These are phyloP conservation scores for Danio choprae DNA, from an alignment of 2,797 vertebrate species.

Conservation along the genomic window DNA sequence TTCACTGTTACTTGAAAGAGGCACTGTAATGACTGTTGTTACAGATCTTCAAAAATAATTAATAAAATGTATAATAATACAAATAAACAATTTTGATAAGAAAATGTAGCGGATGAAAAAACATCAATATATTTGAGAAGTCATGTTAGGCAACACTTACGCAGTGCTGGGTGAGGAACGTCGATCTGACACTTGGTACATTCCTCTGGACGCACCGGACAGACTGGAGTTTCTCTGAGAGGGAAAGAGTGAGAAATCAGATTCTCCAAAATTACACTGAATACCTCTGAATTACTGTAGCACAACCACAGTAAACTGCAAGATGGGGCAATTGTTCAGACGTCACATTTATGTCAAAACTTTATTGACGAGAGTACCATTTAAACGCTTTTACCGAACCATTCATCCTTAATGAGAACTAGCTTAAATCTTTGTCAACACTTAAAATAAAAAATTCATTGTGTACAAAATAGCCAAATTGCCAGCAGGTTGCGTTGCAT, in stretches of 20 bases:
- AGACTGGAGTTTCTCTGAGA: constrained; percentile 81
- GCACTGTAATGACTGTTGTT: too few relatives aligned
- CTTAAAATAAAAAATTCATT: neutral
- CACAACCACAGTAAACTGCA: neutral
- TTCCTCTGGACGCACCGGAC: constrained; percentile 80
- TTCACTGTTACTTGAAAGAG: too few relatives aligned
- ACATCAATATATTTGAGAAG: neutral
- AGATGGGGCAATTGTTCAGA: neutral
- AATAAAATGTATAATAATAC: neutral
- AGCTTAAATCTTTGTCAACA: neutral
- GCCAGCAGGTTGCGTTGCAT: neutral
- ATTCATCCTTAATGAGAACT: neutral
- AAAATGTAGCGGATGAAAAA: neutral
- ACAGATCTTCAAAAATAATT: too few relatives aligned
- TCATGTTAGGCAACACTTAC: constrained; percentile 66
- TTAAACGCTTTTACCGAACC: neutral
- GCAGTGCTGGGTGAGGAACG: constrained; percentile 83
- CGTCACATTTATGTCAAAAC: neutral
- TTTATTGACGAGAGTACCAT: neutral
- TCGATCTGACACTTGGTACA: constrained; percentile 83
- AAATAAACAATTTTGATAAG: neutral
- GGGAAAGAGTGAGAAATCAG: constrained; percentile 40
- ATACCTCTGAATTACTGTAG: neutral
- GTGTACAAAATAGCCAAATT: neutral
- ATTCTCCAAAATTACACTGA: neutral